Conservation (phyloP, 2,888 invertebrate genomes). For the Argyresthia albistria region DNA sequence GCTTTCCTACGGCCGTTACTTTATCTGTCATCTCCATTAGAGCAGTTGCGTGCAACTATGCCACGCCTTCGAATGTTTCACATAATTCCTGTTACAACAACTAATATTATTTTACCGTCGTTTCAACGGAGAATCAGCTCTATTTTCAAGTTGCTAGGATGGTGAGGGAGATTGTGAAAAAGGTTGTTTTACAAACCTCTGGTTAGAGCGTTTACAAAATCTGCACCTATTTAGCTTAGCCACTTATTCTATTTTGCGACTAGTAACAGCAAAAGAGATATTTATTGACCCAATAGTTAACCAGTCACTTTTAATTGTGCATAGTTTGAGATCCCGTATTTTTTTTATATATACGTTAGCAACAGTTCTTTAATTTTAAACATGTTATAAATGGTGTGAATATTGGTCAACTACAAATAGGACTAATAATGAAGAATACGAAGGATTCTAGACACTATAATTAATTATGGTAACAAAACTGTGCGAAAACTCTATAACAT, state of each 20-base stretch:
- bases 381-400: no score
- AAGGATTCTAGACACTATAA: no score
- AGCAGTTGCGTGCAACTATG: slow-evolving; percentile 22
- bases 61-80: slow-evolving; percentile 18
- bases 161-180: background rate
- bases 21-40: slow-evolving; percentile 24
- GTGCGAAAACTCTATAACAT: no score
- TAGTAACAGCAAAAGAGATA: background rate
- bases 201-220: background rate
- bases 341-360: no score
- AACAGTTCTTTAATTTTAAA: no score
- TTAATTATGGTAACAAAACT: no score
- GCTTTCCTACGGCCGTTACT: slow-evolving; percentile 17
- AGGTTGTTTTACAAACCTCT: background rate
- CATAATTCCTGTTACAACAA: background rate
- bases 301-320: no score
- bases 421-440: no score
- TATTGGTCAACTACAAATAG: no score
- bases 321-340: no score
- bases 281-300: background rate
- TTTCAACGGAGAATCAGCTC: background rate
- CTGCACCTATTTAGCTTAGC: background rate
- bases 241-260: background rate
- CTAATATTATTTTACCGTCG: background rate
- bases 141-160: background rate